Evolutionary conservation across 2,113 vertebrate genomes (phyloP).

Genomic region (Plotosus lineatus): DNA sequence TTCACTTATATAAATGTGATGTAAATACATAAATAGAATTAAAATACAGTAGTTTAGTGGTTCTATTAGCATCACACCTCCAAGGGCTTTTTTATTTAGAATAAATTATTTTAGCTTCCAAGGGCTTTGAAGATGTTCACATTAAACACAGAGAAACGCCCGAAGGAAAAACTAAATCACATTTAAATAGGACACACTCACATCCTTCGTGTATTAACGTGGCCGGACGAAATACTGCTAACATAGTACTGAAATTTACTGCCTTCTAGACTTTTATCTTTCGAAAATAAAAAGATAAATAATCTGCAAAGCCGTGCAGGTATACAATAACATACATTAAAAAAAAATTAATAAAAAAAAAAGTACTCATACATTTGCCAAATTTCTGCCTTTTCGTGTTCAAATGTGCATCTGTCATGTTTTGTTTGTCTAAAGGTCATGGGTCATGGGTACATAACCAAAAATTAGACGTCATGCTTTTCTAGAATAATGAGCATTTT

Average conservation of each 20-base stretch:
- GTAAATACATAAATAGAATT: constrained; percentile 37
- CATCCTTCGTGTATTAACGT: constrained; percentile 39
- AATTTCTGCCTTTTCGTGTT: not conserved
- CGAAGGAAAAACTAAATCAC: constrained; percentile 35
- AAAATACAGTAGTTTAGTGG: constrained; percentile 44
- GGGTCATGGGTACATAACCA: not conserved
- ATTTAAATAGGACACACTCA: constrained; percentile 16
- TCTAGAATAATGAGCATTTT: not conserved
- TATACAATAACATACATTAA: not conserved
- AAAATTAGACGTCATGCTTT: not conserved
- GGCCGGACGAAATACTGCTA: constrained; percentile 28
- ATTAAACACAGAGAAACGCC: constrained; percentile 40
- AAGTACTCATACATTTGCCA: too few relatives aligned
- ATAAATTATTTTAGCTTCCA: constrained; percentile 31
- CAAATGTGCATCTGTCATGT: not conserved
- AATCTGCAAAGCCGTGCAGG: constrained; percentile 37
- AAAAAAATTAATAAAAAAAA: not conserved
- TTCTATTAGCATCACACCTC: constrained; percentile 41
- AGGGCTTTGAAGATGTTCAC: constrained; percentile 53
- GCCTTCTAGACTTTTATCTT: constrained; percentile 30
- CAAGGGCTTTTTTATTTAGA: constrained; percentile 55
- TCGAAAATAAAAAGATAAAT: constrained; percentile 5
- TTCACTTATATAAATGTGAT: constrained; percentile 38
- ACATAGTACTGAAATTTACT: constrained; percentile 22
- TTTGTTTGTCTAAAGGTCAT: not conserved